phyloP scores from a whole-genome alignment of 2,888 invertebrate species.

The Synergus gifuensis region DNA sequence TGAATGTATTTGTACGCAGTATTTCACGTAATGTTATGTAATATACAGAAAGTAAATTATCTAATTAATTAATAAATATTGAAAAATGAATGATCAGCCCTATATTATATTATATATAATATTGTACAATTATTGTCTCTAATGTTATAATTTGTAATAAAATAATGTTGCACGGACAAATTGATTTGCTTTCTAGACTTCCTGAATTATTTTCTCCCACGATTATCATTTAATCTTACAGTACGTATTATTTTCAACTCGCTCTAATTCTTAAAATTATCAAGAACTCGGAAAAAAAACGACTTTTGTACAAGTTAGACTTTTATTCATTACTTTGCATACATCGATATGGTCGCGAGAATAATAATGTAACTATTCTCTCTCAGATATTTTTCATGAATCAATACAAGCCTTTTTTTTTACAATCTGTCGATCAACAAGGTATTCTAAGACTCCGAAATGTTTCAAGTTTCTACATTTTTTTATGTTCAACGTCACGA shows the following conservation, averaged over 20 bases:
- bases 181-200: background rate
- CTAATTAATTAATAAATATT: constrained; percentile 59
- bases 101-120: constrained; percentile 45
- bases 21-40: constrained; percentile 69
- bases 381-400: constrained; percentile 19
- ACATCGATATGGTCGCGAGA: constrained; percentile 12
- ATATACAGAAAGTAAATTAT: constrained; percentile 65
- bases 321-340: constrained; percentile 5
- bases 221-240: too few species aligned
- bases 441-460: background rate
- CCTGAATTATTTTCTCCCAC: background rate
- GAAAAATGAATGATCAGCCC: constrained; percentile 47
- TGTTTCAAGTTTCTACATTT: background rate
- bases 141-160: constrained; percentile 66
- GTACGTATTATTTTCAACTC: too few species aligned
- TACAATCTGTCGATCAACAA: background rate
- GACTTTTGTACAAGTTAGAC: constrained; percentile 16
- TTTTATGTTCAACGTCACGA: constrained; percentile 17
- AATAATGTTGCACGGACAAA: constrained; percentile 58
- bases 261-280: background rate
- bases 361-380: constrained; percentile 11
- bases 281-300: background rate
- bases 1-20: constrained; percentile 72
- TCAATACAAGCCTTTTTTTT: constrained; percentile 21
- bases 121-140: constrained; percentile 55